Base-by-base conservation (phyloP, 2,888 invertebrate species). In the Sesia apiformis region DNA sequence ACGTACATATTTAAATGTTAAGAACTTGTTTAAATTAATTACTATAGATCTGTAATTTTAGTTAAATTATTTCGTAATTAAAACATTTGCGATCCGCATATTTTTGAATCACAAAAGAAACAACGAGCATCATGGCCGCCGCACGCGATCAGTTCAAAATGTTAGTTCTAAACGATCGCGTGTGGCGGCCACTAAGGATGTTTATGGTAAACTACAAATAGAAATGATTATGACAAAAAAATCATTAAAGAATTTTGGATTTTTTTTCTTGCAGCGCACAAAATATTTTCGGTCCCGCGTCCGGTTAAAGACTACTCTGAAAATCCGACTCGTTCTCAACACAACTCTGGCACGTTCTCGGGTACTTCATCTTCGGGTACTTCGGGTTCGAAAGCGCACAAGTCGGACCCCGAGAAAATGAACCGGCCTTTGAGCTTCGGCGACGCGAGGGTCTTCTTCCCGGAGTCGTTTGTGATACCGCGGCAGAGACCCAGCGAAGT, bases 381-480 rank as follows among this genome's bases (percentile, higher is more conserved):
- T 3, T 90, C 90, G 3, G 90, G 90, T 4, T 89, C 90, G 4
- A 86, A 84, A 57, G 76, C 80, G 3, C 80, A 78, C 56, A 78
- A 78, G 56, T 76, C 77, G 4, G 83, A 82, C 57, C 76, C 76
- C 7, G 80, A 82, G 49, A 80, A 79, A 61, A 71, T 74, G 66
- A 78, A 72, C 65, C 67, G 89, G 52, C 85, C 89, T 0, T 59
- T 84, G 8, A 86, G 85, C 57, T 88, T 84, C 52, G 84, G 84
- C 7, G 90, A 90, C 61, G 84, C 85, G 40, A 74, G 90, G 61
- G 86, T 89, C 0, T 89, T 90, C 76, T 89, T 90, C 56, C 90
- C 90, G n/a, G 90, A 90, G 62, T 84, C 88, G 0, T 90, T 90
- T 53, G 84, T 88, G 46, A 84, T 90, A 69, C 90, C 90, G 2